Evolutionary conservation across 2,113 vertebrate species (phyloP), one percentile per base, ranked within the genome.

Genomic region (Mirounga angustirostris): DNA sequence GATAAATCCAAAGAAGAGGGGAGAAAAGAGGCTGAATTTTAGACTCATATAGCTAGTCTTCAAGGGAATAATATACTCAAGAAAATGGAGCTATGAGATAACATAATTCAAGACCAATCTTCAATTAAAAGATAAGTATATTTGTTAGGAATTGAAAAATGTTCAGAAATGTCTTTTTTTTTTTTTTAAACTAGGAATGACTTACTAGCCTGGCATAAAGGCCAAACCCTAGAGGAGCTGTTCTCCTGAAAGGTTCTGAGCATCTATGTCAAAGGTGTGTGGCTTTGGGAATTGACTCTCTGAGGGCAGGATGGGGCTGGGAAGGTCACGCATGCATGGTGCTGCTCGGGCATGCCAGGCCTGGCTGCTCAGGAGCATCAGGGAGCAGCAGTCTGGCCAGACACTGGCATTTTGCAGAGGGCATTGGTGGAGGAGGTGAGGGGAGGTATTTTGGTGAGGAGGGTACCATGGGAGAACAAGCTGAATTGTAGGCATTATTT

Each of bases 241-340:
- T 26, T 92, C 26, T 78, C 28, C 7, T 36, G n/a, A 63, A 6
- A 18, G 30, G 19, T 40, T 24, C 0, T 14, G 54, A n/a, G 79
- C 2, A 5, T 67, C 13, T 9, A 4, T 43, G 74, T 58, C 2
- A 33, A 78, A 88, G n/a, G 13, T n/a, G 36, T 24, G 52, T 61
- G 85, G 43, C 74, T 50, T 85, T 78, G 85, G 79, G 46, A 59
- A 13, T 26, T 1, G 22, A 24, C 76, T 76, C 22, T 67, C 7
- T 0, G 18, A 28, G 61, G 46, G 16, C 58, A 65, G 67, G 59
- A 2, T 2, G 10, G 59, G 36, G 12, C 22, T 30, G 50, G 69
- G 63, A 40, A 30, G 43, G 5, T 36, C 11, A 16, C 0, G 0
- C 19, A 36, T 2, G 5, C 24, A 1, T 9, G 28, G n/a, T 28